Conservation (phyloP, 2,797 vertebrate species). For the Pseudochirops cupreus region DNA sequence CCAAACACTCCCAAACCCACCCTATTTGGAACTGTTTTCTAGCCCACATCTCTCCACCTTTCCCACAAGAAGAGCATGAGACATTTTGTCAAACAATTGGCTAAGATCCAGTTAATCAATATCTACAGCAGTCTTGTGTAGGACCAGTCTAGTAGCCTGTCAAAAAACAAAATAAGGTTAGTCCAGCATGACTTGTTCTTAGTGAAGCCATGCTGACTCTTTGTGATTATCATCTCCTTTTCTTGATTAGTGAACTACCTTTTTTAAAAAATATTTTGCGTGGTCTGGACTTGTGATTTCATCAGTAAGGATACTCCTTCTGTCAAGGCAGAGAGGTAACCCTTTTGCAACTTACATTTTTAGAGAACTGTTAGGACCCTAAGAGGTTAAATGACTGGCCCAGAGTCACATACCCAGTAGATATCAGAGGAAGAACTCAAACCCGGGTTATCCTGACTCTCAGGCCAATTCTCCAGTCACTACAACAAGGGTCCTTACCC, state of each 20-base stretch:
- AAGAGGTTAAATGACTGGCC: too few species aligned
- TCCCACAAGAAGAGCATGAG: not conserved
- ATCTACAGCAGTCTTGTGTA: not conserved
- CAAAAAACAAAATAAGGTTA: not conserved
- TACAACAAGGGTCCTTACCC: too few species aligned
- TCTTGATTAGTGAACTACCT: not conserved
- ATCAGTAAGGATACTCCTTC: too few species aligned
- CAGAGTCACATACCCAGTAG: too few species aligned
- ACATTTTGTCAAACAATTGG: not conserved
- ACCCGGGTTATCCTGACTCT: too few species aligned
- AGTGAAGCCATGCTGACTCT: not conserved
- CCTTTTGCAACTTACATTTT: too few species aligned
- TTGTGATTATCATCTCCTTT: not conserved
- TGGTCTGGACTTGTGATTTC: not conserved
- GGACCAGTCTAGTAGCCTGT: not conserved
- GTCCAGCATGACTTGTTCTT: not conserved
- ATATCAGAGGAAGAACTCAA: too few species aligned
- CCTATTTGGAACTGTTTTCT: not conserved
- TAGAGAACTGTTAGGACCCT: too few species aligned
- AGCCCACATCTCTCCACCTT: not conserved
- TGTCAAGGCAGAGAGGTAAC: too few species aligned
- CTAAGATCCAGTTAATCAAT: not conserved
- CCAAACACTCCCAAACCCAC: not conserved
- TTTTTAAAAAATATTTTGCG: not conserved
- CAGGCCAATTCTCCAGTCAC: too few species aligned